Conservation (phyloP, 2,797 vertebrate genomes). For the Falco cherrug region DNA sequence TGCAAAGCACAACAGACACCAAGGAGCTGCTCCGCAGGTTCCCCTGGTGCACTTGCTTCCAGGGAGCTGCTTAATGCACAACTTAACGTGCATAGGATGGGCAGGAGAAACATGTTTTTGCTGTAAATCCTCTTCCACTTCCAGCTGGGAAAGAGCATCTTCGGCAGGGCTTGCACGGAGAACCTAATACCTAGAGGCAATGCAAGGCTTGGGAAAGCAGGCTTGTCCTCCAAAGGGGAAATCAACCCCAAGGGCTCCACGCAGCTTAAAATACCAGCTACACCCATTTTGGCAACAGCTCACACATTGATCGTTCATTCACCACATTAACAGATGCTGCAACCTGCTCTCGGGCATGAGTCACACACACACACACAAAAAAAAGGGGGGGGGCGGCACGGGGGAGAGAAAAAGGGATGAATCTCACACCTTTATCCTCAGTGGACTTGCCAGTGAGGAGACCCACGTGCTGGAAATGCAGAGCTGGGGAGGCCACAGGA, state of each 20-base stretch:
- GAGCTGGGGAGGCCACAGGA: not conserved
- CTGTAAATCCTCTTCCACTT: not conserved
- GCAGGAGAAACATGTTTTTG: not conserved
- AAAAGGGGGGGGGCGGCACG: not conserved
- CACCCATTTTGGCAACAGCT: not conserved
- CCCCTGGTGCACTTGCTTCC: not conserved
- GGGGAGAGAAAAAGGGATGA: not conserved
- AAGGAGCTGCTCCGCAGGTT: not conserved
- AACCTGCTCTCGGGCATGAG: fast-evolving
- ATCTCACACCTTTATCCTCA: fast-evolving
- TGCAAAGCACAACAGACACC: fast-evolving
- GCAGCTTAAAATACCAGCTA: fast-evolving
- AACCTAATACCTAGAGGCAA: not conserved
- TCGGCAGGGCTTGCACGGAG: fast-evolving
- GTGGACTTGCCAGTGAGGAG: not conserved
- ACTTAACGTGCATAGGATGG: fast-evolving
- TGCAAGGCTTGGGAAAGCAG: not conserved
- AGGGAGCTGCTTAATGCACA: not conserved
- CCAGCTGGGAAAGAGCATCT: not conserved
- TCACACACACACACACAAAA: fast-evolving
- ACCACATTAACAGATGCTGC: fast-evolving
- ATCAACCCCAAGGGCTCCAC: not conserved
- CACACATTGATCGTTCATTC: fast-evolving
- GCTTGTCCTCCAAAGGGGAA: not conserved
- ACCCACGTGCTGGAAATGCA: fast-evolving